Evolutionary conservation across 2,888 invertebrate species (phyloP).

Genomic region (Mythimna lalbum): DNA sequence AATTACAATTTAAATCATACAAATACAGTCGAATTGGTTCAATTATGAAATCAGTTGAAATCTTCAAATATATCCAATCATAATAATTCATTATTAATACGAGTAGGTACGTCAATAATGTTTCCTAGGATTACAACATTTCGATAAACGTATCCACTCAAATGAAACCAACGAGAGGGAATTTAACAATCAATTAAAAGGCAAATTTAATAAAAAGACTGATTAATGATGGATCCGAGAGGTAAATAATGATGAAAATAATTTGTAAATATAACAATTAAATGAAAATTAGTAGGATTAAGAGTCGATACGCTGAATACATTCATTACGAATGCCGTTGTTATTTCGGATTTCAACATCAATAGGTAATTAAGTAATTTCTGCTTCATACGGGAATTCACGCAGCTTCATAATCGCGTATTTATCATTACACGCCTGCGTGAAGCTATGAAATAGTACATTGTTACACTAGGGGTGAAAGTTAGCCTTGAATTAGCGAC

Average conservation of each 20-base stretch:
- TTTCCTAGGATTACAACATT: not conserved
- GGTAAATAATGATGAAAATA: conserved; percentile 15
- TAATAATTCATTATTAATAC: not conserved
- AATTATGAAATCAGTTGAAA: not conserved
- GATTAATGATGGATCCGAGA: conserved; percentile 24
- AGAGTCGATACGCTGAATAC: not conserved
- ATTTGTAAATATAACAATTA: conserved; percentile 18
- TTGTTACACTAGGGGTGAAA: no score
- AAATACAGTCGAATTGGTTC: not conserved
- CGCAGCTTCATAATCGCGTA: no score
- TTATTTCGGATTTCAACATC: no score
- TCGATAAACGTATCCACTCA: not conserved
- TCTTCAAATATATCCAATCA: not conserved
- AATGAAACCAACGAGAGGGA: not conserved
- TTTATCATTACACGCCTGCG: no score
- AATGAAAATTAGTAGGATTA: not conserved
- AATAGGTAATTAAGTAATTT: no score
- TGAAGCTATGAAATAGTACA: no score
- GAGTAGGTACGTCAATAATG: no score
- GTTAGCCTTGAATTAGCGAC: no score
- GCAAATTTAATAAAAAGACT: conserved; percentile 37
- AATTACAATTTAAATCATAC: not conserved
- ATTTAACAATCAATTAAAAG: conserved; percentile 18
- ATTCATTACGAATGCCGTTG: no score
- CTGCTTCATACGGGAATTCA: no score